Base-by-base conservation (phyloP, 2,797 vertebrate species). In the Mormyrus proboscirostris region DNA sequence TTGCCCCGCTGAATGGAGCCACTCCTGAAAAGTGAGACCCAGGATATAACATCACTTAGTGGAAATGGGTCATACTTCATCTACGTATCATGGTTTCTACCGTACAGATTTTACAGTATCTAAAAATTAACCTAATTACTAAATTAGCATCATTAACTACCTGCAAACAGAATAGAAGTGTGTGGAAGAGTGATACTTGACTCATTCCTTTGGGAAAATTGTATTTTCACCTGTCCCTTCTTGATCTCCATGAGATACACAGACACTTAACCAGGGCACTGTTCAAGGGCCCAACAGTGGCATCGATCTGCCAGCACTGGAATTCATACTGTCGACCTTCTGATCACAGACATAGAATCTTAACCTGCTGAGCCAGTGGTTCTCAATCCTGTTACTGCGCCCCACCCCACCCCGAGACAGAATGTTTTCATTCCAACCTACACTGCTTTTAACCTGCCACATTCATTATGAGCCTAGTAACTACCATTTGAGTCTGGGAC, bases 1-100 rank as follows among this genome's bases (percentile, higher is more conserved):
- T 97, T 16, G 98, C 97, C 0, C 98, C 98, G 0, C 98, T 98
- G 93, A 99, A 99, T 0, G 98, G 98, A 3, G 97, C 97, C 0
- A 99, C 97, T 2, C 97, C 98, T 98, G 82, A 19, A 41, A 0
- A 47, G 47, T 8, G 19, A 50, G 44, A 79, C 38, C 38, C 73
- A 79, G 69, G 29, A 41, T 16, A 19, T 7, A 4, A 83, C 12
- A 91, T 76, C 33, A 76, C 69, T 41, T 19, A 38, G 38, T 38
- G 69, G 33, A 76, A 41, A 76, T 6, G 14, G 33, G 14, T 41
- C 69, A 76, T 16, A 7, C 33, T 44, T 79, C 38, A 44, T 44
- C 73, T 79, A 79, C 38, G 41, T 41, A n/a, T 12, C 73, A 79
- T 41, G 33, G 69, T 25, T 76, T 76, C 5, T 38, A 76, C 73